Evolutionary conservation across 2,888 invertebrate species (phyloP).

Genomic region (Laothoe populi): DNA sequence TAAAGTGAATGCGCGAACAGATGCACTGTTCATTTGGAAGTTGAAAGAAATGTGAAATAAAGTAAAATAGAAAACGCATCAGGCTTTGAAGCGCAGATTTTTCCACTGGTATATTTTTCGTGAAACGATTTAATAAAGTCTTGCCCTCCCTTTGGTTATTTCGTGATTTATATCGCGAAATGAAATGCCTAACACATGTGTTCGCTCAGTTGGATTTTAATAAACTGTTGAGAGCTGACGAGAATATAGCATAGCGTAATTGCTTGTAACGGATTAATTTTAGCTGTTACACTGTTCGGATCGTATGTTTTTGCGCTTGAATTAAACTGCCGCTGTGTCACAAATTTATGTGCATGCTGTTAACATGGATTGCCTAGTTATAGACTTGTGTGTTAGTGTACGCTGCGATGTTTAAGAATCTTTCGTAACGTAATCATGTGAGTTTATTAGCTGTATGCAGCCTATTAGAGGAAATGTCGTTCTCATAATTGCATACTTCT

Average conservation of each 20-base stretch:
- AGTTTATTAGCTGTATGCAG: constrained; percentile 7
- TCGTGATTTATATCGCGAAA: constrained; percentile 67
- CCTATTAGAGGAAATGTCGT: background rate
- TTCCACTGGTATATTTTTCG: constrained; percentile 45
- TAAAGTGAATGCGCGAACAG: constrained; percentile 27
- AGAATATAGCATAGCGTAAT: constrained; percentile 48
- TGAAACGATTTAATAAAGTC: constrained; percentile 66
- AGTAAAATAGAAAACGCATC: constrained; percentile 49
- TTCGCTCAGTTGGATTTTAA: constrained; percentile 58
- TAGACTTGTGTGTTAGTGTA: constrained; percentile 2
- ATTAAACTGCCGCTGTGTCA: constrained; percentile 7
- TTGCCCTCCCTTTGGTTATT: constrained; percentile 55
- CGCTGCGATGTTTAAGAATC: background rate
- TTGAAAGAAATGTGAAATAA: constrained; percentile 41
- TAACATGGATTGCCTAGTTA: constrained; percentile 11
- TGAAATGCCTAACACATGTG: constrained; percentile 60
- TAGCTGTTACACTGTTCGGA: constrained; percentile 17
- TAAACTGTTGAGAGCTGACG: constrained; percentile 58
- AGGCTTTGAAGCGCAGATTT: constrained; percentile 37
- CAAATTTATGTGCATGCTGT: constrained; percentile 18
- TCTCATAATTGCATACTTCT: background rate
- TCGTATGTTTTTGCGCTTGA: constrained; percentile 25
- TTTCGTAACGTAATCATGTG: background rate
- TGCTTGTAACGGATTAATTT: constrained; percentile 49
- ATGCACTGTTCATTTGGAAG: constrained; percentile 36